A percentile compares a stretch with the other conserved stretches of the same genome.
Conservation (phyloP, 2,888 invertebrate genomes). For the Pollenia griseotomentosa region DNA sequence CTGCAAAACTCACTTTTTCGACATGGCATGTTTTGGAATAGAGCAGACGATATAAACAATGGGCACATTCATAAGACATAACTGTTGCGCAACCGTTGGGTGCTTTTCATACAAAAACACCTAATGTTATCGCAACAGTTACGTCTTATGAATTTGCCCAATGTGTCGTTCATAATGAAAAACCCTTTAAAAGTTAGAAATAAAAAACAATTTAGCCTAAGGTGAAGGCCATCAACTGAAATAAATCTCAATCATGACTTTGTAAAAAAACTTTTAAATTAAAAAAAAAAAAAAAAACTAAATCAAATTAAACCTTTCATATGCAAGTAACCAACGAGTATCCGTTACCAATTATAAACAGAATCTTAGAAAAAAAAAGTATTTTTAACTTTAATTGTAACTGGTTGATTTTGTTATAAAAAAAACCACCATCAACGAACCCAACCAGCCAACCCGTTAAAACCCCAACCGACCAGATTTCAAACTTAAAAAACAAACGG, state of each 20-base stretch:
- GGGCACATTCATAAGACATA: no score
- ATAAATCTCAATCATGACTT: conserved; percentile 11
- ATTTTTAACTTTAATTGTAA: conserved; percentile 37
- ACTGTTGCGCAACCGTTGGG: no score
- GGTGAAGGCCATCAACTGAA: conserved; percentile 39
- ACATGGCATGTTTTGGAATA: no score
- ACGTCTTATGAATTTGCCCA: no score
- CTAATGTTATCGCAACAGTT: no score
- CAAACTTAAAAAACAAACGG: background rate
- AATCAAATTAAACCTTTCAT: background rate
- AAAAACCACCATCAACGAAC: conserved; percentile 11
- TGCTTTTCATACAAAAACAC: no score
- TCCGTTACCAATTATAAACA: background rate
- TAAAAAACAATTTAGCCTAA: conserved; percentile 5
- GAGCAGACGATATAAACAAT: no score
- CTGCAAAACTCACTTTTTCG: no score
- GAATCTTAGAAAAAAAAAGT: background rate
- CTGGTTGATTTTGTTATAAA: conserved; percentile 11
- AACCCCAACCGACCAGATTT: conserved; percentile 20
- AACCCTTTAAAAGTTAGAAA: background rate
- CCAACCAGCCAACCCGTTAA: background rate
- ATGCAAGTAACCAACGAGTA: background rate
- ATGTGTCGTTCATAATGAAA: no score
- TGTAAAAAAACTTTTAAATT: conserved; percentile 42
- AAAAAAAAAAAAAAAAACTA: background rate